A percentile compares a stretch with the other conserved stretches of the same genome.
Evolutionary conservation across 2,888 invertebrate species (phyloP).

Genomic region (Marronus borbonicus): DNA sequence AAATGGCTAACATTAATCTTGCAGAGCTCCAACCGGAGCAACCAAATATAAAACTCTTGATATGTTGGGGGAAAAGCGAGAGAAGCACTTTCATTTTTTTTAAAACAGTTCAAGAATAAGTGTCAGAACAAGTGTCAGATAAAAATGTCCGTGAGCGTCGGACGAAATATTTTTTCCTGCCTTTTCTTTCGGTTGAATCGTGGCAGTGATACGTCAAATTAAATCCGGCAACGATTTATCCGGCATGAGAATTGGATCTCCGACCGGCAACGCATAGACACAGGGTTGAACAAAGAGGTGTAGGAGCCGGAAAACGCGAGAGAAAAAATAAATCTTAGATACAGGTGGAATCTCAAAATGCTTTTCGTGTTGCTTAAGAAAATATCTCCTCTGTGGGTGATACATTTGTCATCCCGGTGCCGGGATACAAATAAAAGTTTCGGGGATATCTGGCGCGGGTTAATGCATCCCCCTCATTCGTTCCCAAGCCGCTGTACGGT

Average conservation of each 20-base stretch:
- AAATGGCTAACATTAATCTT: constrained; percentile 33
- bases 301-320: neutral
- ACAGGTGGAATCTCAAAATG: constrained; percentile 48
- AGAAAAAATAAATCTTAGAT: constrained; percentile 47
- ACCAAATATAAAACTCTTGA: constrained; percentile 33
- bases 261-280: constrained; percentile 7
- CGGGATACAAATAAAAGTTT: constrained; percentile 45
- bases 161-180: constrained; percentile 45
- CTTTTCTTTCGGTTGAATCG: constrained; percentile 41
- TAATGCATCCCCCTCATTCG: constrained; percentile 42
- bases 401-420: constrained; percentile 42
- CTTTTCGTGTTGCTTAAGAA: constrained; percentile 46
- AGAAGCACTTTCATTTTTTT: constrained; percentile 39
- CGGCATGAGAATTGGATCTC: constrained; percentile 43
- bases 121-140: constrained; percentile 45
- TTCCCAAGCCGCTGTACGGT: constrained; percentile 30
- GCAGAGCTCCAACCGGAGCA: constrained; percentile 15
- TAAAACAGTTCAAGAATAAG: constrained; percentile 45
- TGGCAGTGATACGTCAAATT: constrained; percentile 46
- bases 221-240: constrained; percentile 48
- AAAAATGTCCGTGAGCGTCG: constrained; percentile 46
- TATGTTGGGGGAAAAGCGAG: constrained; percentile 8
- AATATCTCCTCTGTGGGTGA: constrained; percentile 47
- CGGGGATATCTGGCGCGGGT: constrained; percentile 42
- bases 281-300: constrained; percentile 25